These are phyloP conservation scores for Chunga burmeisteri DNA, from an alignment of 2,113 vertebrate species.

Conservation along the genomic window DNA sequence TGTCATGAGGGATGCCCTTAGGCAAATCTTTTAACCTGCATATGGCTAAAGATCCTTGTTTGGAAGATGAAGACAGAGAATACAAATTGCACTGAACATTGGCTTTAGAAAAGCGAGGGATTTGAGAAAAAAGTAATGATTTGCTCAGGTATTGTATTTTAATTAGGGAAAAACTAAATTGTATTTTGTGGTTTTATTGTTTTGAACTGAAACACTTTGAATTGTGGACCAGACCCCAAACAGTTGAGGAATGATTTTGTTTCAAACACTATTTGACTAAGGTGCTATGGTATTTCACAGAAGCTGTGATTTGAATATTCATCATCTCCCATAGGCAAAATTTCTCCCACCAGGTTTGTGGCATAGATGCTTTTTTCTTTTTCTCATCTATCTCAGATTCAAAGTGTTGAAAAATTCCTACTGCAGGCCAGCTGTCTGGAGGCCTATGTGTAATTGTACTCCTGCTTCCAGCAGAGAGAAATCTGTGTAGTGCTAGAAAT, in stretches of 20 bases:
- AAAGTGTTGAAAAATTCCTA: constrained; percentile 65
- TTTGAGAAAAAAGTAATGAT: not conserved
- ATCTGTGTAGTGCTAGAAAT: constrained; percentile 46
- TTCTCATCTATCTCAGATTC: constrained; percentile 55
- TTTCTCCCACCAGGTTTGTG: constrained; percentile 46
- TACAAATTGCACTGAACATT: not conserved
- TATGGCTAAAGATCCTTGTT: not conserved
- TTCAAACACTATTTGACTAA: constrained; percentile 27
- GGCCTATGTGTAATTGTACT: constrained; percentile 61
- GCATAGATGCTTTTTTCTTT: constrained; percentile 34
- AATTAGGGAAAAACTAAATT: not conserved
- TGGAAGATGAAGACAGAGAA: not conserved
- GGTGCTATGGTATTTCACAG: constrained; percentile 11
- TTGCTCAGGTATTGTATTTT: not conserved
- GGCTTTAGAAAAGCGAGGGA: not conserved
- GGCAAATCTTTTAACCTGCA: not conserved
- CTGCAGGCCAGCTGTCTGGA: constrained; percentile 62
- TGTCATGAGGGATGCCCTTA: not conserved
- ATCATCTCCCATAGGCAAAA: constrained; percentile 44
- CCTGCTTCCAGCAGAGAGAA: constrained; percentile 65
- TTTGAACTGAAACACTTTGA: not conserved
- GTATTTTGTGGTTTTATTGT: not conserved
- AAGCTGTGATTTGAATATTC: constrained; percentile 62
- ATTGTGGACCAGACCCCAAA: not conserved
- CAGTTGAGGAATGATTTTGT: not conserved